A percentile compares a stretch with the other conserved stretches of the same genome.
These are phyloP conservation scores for Brachyistius frenatus DNA, from an alignment of 2,113 vertebrate genomes.

Conservation along the genomic window DNA sequence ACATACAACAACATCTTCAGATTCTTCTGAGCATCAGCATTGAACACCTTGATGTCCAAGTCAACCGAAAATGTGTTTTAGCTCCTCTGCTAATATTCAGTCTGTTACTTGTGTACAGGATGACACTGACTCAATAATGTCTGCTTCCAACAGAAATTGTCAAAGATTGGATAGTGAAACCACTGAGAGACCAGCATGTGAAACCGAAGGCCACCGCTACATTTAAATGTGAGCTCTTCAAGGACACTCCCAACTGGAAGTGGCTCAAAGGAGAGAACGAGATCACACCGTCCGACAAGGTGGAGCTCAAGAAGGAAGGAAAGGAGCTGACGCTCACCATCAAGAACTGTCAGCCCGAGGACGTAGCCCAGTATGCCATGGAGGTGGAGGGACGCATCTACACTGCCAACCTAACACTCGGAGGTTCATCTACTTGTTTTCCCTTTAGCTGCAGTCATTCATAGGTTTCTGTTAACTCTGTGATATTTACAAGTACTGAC, in stretches of 20 bases:
- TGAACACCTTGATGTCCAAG: too few species aligned
- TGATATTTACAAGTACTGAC: neutral
- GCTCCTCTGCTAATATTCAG: neutral
- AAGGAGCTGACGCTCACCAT: conserved; percentile 89
- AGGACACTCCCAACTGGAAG: conserved; percentile 95
- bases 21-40: too few species aligned
- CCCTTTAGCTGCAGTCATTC: neutral
- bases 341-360: conserved; percentile 93
- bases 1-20: too few species aligned
- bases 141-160: conserved; percentile 87
- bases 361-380: conserved; percentile 91
- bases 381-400: conserved; percentile 95
- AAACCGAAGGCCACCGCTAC: conserved; percentile 93
- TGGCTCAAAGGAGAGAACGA: conserved; percentile 96
- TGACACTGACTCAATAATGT: neutral
- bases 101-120: neutral
- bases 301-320: conserved; percentile 92
- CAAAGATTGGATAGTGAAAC: conserved; percentile 96
- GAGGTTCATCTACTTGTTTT: conserved; percentile 84
- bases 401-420: conserved; percentile 93
- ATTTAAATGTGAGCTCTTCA: conserved; percentile 91
- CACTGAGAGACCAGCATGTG: conserved; percentile 95
- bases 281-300: conserved; percentile 91
- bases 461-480: conserved; percentile 1
- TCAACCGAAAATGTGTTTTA: neutral